Evolutionary conservation across 2,113 vertebrate species (phyloP).

Genomic region (Myotis lucifugus): DNA sequence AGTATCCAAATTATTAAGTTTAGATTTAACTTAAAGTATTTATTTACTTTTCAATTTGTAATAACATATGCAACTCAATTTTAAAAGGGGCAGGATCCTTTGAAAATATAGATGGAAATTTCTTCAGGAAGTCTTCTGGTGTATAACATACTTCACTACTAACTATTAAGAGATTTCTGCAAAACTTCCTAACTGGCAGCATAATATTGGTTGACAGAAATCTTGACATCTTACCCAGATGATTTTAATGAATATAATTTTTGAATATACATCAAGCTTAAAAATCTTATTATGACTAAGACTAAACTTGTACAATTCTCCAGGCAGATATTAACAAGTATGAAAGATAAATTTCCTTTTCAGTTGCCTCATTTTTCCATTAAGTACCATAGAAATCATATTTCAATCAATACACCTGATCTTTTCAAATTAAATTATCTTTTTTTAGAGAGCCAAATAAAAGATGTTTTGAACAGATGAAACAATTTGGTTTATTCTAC

Average conservation of each 20-base stretch:
- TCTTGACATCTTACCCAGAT: constrained; percentile 22
- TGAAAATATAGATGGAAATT: not conserved
- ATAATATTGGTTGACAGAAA: constrained; percentile 44
- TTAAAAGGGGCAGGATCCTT: not conserved
- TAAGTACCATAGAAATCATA: constrained; percentile 65
- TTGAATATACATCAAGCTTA: not conserved
- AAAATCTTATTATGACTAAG: constrained; percentile 48
- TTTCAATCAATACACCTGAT: constrained; percentile 71
- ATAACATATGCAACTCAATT: not conserved
- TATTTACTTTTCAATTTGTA: not conserved
- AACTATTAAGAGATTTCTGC: not conserved
- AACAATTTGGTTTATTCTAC: constrained; percentile 58
- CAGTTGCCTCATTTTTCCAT: constrained; percentile 64
- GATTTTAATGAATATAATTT: constrained; percentile 62
- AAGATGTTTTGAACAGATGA: constrained; percentile 58
- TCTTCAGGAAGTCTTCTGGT: not conserved
- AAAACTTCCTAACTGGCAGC: constrained; percentile 16
- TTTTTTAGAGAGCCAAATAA: constrained; percentile 44
- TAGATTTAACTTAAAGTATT: not conserved
- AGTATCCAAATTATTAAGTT: not conserved
- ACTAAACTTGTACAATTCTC: constrained; percentile 17
- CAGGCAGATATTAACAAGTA: constrained; percentile 56
- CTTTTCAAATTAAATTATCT: constrained; percentile 72
- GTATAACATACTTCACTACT: not conserved
- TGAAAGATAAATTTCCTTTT: constrained; percentile 63